These are phyloP conservation scores for Acropora yongei DNA, from an alignment of 64 coral and sea anemone genomes.

Conservation along the genomic window DNA sequence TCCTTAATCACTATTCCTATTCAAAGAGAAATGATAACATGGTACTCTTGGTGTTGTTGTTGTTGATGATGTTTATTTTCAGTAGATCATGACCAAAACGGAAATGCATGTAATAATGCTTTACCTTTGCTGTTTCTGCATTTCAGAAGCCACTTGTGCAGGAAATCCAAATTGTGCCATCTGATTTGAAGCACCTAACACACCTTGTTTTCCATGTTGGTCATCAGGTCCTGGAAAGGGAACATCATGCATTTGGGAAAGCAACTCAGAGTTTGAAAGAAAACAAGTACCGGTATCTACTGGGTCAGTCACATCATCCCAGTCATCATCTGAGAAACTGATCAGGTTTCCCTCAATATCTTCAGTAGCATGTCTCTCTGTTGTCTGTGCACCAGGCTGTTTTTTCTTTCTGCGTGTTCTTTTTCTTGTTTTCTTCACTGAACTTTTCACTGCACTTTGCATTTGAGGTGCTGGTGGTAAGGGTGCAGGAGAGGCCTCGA, in stretches of 20 bases:
- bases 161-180: too few relatives aligned
- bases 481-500: background rate
- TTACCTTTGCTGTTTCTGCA: too few relatives aligned
- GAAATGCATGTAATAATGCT: too few relatives aligned
- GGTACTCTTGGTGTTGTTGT: too few relatives aligned
- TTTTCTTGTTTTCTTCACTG: background rate
- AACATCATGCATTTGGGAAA: constrained; percentile 34
- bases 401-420: background rate
- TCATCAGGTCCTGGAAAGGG: too few relatives aligned
- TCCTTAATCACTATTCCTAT: too few relatives aligned
- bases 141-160: too few relatives aligned
- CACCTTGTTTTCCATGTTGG: too few relatives aligned
- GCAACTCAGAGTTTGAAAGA: background rate
- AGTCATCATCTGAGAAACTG: constrained; percentile 30
- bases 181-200: too few relatives aligned
- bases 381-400: background rate
- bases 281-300: background rate
- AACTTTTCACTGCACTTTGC: background rate
- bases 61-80: too few relatives aligned
- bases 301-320: background rate
- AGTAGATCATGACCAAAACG: background rate
- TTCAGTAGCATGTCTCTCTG: background rate
- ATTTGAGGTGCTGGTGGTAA: background rate
- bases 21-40: too few relatives aligned
- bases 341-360: constrained; percentile 1